These are phyloP conservation scores for Meloidogyne floridensis DNA, from an alignment of 1,140 invertebrate genomes.

Conservation along the genomic window DNA sequence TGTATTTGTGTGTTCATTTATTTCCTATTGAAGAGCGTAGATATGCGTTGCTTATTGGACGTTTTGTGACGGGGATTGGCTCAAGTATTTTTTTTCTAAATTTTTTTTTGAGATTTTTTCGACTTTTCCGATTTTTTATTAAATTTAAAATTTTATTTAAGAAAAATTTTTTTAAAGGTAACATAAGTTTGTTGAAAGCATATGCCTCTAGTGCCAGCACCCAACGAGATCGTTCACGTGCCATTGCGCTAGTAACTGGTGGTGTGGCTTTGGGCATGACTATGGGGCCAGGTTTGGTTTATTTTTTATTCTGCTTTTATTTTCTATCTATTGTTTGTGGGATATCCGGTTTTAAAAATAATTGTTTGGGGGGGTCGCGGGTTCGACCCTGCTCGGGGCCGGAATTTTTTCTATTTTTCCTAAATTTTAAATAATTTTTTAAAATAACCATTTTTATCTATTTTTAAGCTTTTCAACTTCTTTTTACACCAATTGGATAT, in stretches of 20 bases:
- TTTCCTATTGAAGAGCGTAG: slow-evolving; percentile 19
- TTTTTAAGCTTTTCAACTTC: slow-evolving; percentile 36
- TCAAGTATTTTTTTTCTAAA: slow-evolving; percentile 12
- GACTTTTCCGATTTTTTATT: background rate
- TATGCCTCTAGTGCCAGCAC: slow-evolving; percentile 42
- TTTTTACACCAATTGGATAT: slow-evolving; percentile 43
- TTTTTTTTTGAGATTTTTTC: background rate
- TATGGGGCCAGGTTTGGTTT: slow-evolving; percentile 34
- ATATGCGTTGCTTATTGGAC: slow-evolving; percentile 38
- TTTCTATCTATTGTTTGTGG: background rate
- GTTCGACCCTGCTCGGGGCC: background rate
- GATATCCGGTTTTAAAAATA: too few relatives aligned
- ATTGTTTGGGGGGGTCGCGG: background rate
- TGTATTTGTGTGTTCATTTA: slow-evolving; percentile 46
- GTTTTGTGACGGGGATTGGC: slow-evolving; percentile 54
- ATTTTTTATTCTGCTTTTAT: background rate
- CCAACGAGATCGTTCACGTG: slow-evolving; percentile 39
- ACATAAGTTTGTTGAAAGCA: slow-evolving; percentile 44
- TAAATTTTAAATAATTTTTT: background rate
- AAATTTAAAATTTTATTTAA: too few relatives aligned
- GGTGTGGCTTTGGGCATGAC: slow-evolving; percentile 39
- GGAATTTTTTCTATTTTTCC: background rate
- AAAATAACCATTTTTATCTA: background rate
- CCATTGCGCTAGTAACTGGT: slow-evolving; percentile 44
- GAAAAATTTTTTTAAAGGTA: background rate